Conservation (phyloP, 2,888 invertebrate species). For the Tinea pellionella region DNA sequence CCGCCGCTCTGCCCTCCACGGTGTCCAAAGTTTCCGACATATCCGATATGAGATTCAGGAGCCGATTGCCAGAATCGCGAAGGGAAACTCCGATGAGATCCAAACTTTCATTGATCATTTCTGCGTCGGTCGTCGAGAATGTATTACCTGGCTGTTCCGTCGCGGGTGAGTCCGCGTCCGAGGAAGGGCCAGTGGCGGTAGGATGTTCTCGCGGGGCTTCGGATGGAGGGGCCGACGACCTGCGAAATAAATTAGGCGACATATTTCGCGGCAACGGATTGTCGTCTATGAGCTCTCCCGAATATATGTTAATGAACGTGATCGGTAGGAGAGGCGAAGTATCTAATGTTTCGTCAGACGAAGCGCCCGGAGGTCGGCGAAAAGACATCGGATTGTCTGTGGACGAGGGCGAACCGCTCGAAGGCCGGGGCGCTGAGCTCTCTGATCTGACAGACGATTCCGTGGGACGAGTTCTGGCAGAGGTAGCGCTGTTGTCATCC, state of each 20-base stretch:
- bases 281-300: too few relatives aligned
- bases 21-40: constrained; percentile 50
- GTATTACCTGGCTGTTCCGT: constrained; percentile 29
- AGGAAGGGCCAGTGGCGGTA: constrained; percentile 24
- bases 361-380: not conserved
- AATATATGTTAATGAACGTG: too few relatives aligned
- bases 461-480: too few relatives aligned
- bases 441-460: too few relatives aligned
- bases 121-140: constrained; percentile 31
- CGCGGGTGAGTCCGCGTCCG: constrained; percentile 33
- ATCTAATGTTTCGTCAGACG: not conserved
- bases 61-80: constrained; percentile 55
- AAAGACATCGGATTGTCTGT: too few relatives aligned
- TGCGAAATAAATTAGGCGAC: too few relatives aligned
- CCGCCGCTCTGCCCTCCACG: constrained; percentile 21
- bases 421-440: too few relatives aligned
- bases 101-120: constrained; percentile 55
- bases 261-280: too few relatives aligned
- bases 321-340: too few relatives aligned
- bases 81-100: constrained; percentile 59
- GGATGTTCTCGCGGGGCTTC: constrained; percentile 16
- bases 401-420: too few relatives aligned
- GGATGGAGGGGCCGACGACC: constrained; percentile 14
- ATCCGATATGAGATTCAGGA: constrained; percentile 56
- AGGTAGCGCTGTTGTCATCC: too few relatives aligned